Percentiles rank a stretch among this genome's conserved stretches.
Conservation (phyloP, 2,888 invertebrate genomes). For the Tuta absoluta region DNA sequence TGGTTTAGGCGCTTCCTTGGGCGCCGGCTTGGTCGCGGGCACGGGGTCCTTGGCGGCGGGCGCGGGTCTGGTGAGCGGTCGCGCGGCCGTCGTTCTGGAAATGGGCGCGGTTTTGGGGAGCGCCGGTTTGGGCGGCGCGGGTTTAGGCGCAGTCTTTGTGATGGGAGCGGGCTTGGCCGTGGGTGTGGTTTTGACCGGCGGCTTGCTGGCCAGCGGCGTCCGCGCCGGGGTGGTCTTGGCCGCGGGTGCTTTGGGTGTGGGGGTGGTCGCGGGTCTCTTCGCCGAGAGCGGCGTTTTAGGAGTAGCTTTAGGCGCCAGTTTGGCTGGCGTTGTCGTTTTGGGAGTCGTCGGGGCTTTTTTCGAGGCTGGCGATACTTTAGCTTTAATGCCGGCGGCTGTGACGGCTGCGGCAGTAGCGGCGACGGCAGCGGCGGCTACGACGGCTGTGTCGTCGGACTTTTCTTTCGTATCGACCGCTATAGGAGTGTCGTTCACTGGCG, state of each 20-base stretch:
- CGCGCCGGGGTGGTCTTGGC: slow-evolving; percentile 36
- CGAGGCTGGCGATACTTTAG: slow-evolving; percentile 37
- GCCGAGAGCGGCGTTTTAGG: slow-evolving; percentile 39
- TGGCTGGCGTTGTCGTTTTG: slow-evolving; percentile 52
- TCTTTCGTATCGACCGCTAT: slow-evolving; percentile 48
- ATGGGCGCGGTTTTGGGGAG: slow-evolving; percentile 50
- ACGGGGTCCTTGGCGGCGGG: slow-evolving; percentile 32
- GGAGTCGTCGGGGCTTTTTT: slow-evolving; percentile 48
- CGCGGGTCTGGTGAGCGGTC: slow-evolving; percentile 27
- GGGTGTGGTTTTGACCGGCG: slow-evolving; percentile 37
- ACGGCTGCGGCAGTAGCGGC: slow-evolving; percentile 44
- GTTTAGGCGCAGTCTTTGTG: slow-evolving; percentile 32
- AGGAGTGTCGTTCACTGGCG: slow-evolving; percentile 41
- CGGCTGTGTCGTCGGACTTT: slow-evolving; percentile 47
- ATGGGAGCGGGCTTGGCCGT: slow-evolving; percentile 35
- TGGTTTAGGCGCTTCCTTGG: slow-evolving; percentile 27
- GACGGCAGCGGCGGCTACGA: slow-evolving; percentile 50
- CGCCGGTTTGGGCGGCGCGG: slow-evolving; percentile 38
- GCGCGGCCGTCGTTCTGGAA: slow-evolving; percentile 35
- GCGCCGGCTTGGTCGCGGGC: slow-evolving; percentile 26
- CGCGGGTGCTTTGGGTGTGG: slow-evolving; percentile 46
- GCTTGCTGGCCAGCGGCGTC: slow-evolving; percentile 40
- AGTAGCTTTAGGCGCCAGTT: slow-evolving; percentile 43
- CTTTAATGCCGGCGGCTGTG: slow-evolving; percentile 40
- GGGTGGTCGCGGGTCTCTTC: slow-evolving; percentile 42